Conservation (phyloP, 2,797 vertebrate genomes). For the Menidia menidia region DNA sequence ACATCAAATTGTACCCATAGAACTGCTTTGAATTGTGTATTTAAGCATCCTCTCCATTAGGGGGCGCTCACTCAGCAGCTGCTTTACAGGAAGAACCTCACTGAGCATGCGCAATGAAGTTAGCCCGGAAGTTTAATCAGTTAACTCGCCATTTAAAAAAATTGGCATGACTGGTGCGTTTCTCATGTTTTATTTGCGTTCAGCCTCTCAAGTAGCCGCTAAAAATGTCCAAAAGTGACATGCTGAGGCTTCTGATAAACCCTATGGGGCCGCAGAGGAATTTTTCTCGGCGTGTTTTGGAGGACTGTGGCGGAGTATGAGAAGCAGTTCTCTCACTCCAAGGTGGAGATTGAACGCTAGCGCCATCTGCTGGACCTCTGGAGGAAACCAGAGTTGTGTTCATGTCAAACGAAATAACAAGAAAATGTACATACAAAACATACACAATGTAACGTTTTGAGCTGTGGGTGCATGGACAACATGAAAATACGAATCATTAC, state of each 20-base stretch:
- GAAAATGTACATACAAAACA: too few species aligned
- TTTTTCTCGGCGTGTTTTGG: conserved; percentile 61
- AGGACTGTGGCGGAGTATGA: conserved; percentile 62
- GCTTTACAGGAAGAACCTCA: fast-evolving
- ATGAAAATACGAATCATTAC: too few species aligned
- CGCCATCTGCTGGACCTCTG: conserved; percentile 59
- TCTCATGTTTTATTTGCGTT: fast-evolving
- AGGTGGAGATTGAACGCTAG: conserved; percentile 56
- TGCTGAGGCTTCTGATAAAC: conserved; percentile 63
- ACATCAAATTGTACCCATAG: too few species aligned
- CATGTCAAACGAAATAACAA: too few species aligned
- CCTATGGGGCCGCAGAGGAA: conserved; percentile 61
- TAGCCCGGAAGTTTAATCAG: conserved; percentile 30
- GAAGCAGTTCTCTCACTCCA: conserved; percentile 60
- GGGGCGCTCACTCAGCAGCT: background rate
- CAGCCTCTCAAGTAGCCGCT: fast-evolving
- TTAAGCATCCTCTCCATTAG: conserved; percentile 10
- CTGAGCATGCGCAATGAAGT: conserved; percentile 20
- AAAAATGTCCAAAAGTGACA: conserved; percentile 58
- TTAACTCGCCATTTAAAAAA: conserved; percentile 24
- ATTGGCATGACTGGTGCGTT: background rate
- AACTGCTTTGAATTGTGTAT: background rate
- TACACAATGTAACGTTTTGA: too few species aligned
- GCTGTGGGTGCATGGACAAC: too few species aligned
- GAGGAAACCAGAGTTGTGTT: conserved; percentile 27